Conservation (phyloP, 2,888 invertebrate genomes). For the Lordiphosa andalusiaca region DNA sequence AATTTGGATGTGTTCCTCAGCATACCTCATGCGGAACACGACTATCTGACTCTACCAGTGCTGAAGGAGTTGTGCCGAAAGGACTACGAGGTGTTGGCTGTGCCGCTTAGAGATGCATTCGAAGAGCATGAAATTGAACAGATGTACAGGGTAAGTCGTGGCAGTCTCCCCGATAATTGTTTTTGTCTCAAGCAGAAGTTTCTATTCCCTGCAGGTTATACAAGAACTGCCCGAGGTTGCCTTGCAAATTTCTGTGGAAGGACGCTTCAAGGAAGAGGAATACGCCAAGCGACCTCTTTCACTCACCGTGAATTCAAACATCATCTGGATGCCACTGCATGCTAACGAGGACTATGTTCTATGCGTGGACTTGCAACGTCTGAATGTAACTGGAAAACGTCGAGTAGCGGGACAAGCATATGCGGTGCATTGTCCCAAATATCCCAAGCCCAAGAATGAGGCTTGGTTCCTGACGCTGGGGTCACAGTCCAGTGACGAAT, state of each 20-base stretch:
- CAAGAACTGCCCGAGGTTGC: constrained; percentile 85
- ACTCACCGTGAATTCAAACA: constrained; percentile 75
- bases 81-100: constrained; percentile 84
- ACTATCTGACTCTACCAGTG: constrained; percentile 74
- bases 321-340: constrained; percentile 84
- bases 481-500: constrained; percentile 85
- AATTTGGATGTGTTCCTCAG: constrained; percentile 84
- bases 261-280: constrained; percentile 80
- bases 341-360: constrained; percentile 88
- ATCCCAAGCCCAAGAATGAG: constrained; percentile 96
- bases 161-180: neutral
- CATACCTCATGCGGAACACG: constrained; percentile 65
- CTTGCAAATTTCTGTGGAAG: constrained; percentile 83
- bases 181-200: neutral
- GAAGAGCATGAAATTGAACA: constrained; percentile 86
- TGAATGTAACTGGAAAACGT: constrained; percentile 80
- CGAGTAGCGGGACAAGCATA: constrained; percentile 71
- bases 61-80: constrained; percentile 79
- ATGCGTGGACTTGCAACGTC: constrained; percentile 82
- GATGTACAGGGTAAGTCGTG: constrained; percentile 82
- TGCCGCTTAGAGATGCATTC: constrained; percentile 84
- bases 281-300: constrained; percentile 68
- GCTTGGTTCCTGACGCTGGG: constrained; percentile 97
- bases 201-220: constrained; percentile 81
- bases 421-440: constrained; percentile 90